Conservation (phyloP, 2,113 vertebrate species). For the Hippocampus barbouri region DNA sequence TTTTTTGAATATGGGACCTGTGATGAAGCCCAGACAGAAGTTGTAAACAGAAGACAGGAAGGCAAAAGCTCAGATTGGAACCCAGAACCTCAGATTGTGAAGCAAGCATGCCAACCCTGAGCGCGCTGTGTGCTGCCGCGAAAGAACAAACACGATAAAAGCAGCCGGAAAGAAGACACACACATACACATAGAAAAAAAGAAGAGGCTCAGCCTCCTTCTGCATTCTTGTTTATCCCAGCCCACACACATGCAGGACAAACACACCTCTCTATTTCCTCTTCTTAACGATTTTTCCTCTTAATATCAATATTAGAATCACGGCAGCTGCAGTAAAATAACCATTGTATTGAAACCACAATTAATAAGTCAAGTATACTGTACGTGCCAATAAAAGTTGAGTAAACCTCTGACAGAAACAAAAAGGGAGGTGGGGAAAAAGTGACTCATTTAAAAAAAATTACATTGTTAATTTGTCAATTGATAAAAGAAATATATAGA, state of each 20-base stretch:
- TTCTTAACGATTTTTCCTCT: conserved; percentile 71
- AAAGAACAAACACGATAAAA: conserved; percentile 17
- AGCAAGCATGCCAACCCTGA: background rate
- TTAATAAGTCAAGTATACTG: too few relatives aligned
- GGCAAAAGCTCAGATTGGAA: background rate
- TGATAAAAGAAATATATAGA: too few relatives aligned
- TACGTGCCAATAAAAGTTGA: too few relatives aligned
- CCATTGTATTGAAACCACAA: conserved; percentile 20
- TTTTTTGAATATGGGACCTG: background rate
- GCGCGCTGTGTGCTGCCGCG: background rate
- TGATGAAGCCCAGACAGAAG: background rate
- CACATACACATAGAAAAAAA: conserved; percentile 28
- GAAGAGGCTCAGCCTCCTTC: conserved; percentile 20
- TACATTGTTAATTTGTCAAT: too few relatives aligned
- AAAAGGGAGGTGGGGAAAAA: too few relatives aligned
- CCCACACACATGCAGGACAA: conserved; percentile 56
- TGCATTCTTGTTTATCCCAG: conserved; percentile 51
- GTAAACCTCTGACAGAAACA: too few relatives aligned
- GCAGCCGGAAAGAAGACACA: conserved; percentile 4
- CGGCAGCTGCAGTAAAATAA: conserved; percentile 34
- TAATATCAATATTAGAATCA: conserved; percentile 55
- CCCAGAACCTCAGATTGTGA: background rate
- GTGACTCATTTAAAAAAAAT: too few relatives aligned
- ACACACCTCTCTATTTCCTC: conserved; percentile 46
- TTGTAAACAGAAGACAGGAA: background rate